Evolutionary conservation across 1,140 invertebrate species (phyloP).

Genomic region (Brachionus rotundiformis): DNA sequence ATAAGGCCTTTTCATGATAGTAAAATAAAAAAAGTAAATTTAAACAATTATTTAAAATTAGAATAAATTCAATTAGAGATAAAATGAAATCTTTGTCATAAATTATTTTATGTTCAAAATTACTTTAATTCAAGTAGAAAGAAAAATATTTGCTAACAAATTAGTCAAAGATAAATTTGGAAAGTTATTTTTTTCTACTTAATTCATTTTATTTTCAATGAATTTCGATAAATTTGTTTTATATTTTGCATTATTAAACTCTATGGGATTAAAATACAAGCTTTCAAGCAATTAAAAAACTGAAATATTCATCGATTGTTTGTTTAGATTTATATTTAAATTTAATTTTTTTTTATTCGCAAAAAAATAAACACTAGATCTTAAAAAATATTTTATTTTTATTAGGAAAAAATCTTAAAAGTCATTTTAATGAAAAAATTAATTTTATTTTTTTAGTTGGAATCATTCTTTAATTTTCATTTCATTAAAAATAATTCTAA

Average conservation of each 20-base stretch:
- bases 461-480: background rate
- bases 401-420: constrained; percentile 5
- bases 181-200: background rate
- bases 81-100: constrained; percentile 3
- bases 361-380: constrained; percentile 4
- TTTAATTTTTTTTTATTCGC: background rate
- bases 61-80: constrained; percentile 21
- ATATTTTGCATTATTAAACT: background rate
- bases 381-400: constrained; percentile 19
- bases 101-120: background rate
- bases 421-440: background rate
- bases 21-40: constrained; percentile 6
- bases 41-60: background rate
- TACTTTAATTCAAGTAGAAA: constrained; percentile 15
- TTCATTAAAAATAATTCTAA: background rate
- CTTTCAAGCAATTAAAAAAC: constrained; percentile 19
- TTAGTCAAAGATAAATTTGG: constrained; percentile 20
- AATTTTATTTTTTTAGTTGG: background rate
- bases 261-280: background rate
- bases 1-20: background rate
- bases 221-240: constrained; percentile 11
- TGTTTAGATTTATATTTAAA: constrained; percentile 1
- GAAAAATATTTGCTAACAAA: constrained; percentile 13
- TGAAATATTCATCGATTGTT: constrained; percentile 15
- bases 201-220: background rate